Conservation (phyloP, 2,888 invertebrate genomes). For the Xanthorhoe spadicearia region DNA sequence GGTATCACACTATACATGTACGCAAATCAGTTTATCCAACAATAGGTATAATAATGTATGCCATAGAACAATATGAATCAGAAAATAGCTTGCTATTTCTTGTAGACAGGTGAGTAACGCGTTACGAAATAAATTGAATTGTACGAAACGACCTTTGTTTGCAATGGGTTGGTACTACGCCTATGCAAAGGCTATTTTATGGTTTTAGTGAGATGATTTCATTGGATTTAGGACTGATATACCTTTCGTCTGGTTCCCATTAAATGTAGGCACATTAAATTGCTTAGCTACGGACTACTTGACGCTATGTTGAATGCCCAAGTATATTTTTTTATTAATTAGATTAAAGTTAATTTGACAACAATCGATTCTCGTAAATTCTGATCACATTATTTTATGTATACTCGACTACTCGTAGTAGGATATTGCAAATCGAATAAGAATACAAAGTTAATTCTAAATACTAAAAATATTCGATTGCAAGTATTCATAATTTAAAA, state of each 20-base stretch:
- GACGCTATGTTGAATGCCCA: too few relatives aligned
- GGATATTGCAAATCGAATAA: too few relatives aligned
- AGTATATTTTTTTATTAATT: too few relatives aligned
- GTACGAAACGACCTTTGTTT: slow-evolving; percentile 24
- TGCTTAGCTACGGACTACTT: too few relatives aligned
- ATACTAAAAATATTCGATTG: background rate
- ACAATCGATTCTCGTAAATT: too few relatives aligned
- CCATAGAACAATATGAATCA: slow-evolving; percentile 33
- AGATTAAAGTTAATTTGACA: too few relatives aligned
- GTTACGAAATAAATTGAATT: slow-evolving; percentile 35
- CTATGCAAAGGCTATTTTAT: slow-evolving; percentile 8
- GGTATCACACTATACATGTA: too few relatives aligned
- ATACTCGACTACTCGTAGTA: too few relatives aligned
- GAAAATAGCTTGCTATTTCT: slow-evolving; percentile 7
- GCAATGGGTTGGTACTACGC: slow-evolving; percentile 15
- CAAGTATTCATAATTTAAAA: background rate
- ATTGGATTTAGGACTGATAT: too few relatives aligned
- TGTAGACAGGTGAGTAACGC: slow-evolving; percentile 31
- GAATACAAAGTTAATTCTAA: background rate
- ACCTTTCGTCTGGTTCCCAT: too few relatives aligned
- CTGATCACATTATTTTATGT: too few relatives aligned
- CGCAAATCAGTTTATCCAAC: background rate
- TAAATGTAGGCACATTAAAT: too few relatives aligned
- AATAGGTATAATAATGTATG: slow-evolving; percentile 11
- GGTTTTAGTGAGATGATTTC: background rate